phyloP scores from a whole-genome alignment of 2,888 invertebrate genomes.

The Athripsodes cinereus region DNA sequence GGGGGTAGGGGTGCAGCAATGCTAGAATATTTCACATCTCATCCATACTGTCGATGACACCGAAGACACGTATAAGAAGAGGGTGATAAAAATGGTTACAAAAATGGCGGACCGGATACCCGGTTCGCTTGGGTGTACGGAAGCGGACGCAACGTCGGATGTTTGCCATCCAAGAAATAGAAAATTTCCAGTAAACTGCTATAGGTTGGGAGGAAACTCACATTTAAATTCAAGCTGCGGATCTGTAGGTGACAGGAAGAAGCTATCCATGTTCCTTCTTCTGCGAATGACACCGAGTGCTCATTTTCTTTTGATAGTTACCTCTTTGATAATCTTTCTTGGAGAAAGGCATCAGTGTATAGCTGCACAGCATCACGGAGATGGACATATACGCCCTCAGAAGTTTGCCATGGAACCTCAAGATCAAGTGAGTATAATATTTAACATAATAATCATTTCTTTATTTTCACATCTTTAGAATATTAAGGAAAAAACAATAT shows the following conservation, averaged over 20 bases:
- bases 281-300: constrained; percentile 21
- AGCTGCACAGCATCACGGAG: constrained; percentile 13
- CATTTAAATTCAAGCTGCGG: neutral
- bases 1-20: constrained; percentile 8
- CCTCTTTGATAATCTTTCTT: constrained; percentile 8
- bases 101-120: constrained; percentile 25
- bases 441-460: too few relatives aligned
- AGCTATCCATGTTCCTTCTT: constrained; percentile 25
- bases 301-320: constrained; percentile 3
- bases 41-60: constrained; percentile 21
- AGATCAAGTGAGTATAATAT: constrained; percentile 52
- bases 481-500: too few relatives aligned
- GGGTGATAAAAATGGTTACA: constrained; percentile 21
- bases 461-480: too few relatives aligned
- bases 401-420: constrained; percentile 89
- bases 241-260: constrained; percentile 19
- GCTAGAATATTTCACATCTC: constrained; percentile 7
- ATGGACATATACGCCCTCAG: constrained; percentile 46
- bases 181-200: constrained; percentile 1
- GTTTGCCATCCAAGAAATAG: constrained; percentile 4
- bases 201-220: neutral
- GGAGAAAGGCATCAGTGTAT: neutral
- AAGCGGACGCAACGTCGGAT: constrained; percentile 19
- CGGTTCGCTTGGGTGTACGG: constrained; percentile 16
- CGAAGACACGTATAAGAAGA: constrained; percentile 12